phyloP scores from a whole-genome alignment of 2,888 invertebrate species.

The Augochlorella aurata region DNA sequence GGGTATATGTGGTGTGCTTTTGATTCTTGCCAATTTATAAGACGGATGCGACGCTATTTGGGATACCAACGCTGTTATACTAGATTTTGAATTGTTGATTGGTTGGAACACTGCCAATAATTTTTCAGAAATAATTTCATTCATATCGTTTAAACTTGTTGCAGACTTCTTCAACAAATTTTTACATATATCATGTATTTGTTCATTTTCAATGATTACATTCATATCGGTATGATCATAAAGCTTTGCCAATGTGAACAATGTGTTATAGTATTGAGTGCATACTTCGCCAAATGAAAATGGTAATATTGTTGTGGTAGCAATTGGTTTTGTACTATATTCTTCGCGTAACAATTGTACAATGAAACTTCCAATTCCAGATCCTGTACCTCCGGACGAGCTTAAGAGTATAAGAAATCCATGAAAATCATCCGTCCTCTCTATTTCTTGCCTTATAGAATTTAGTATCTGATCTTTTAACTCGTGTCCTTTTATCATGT shows the following conservation, averaged over 20 bases:
- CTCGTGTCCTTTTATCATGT: constrained; percentile 79
- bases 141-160: constrained; percentile 81
- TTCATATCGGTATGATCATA: constrained; percentile 80
- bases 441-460: constrained; percentile 80
- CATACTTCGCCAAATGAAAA: constrained; percentile 83
- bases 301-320: constrained; percentile 81
- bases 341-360: constrained; percentile 81
- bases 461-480: constrained; percentile 79
- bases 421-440: constrained; percentile 81
- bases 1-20: constrained; percentile 80
- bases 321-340: constrained; percentile 82
- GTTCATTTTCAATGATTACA: constrained; percentile 83
- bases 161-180: constrained; percentile 74
- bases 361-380: constrained; percentile 83
- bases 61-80: constrained; percentile 75
- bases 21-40: constrained; percentile 82
- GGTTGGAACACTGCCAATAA: constrained; percentile 82
- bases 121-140: constrained; percentile 82
- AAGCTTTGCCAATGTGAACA: constrained; percentile 82
- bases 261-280: constrained; percentile 83
- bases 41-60: constrained; percentile 81
- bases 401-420: constrained; percentile 82
- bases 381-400: constrained; percentile 84
- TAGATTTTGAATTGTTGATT: constrained; percentile 69
- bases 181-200: constrained; percentile 80